A percentile compares a stretch with the other conserved stretches of the same genome.
Conservation (phyloP, 2,797 vertebrate species). For the Orestias chungarensis region DNA sequence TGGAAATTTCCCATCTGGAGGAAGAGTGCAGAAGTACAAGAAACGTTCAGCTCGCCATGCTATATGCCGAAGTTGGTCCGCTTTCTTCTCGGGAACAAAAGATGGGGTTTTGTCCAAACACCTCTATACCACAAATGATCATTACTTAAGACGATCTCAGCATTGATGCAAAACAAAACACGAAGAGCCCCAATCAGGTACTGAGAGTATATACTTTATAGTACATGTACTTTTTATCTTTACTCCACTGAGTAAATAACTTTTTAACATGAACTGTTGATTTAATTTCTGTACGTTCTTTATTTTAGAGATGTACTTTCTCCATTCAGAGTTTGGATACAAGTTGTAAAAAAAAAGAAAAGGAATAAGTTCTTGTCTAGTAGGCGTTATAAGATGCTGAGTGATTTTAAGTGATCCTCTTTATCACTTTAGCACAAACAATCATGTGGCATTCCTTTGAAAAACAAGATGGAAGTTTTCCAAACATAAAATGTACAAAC, state of each 20-base stretch:
- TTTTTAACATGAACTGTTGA: no score
- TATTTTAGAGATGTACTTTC: background rate
- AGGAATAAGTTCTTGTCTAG: background rate
- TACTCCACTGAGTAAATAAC: background rate
- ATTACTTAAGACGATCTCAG: background rate
- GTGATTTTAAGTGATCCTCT: background rate
- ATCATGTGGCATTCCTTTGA: constrained; percentile 1
- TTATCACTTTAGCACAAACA: constrained; percentile 46
- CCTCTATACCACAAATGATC: background rate
- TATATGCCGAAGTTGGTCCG: background rate
- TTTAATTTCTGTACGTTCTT: background rate
- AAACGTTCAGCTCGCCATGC: background rate
- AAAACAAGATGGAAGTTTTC: constrained; percentile 3
- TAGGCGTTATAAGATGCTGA: no score
- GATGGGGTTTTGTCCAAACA: no score
- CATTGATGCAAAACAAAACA: background rate
- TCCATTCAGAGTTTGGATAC: background rate
- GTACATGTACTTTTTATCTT: background rate
- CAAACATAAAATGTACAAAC: constrained; percentile 17
- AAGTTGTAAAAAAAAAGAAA: no score
- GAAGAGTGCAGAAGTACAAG: background rate
- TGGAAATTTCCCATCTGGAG: background rate
- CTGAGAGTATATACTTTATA: background rate
- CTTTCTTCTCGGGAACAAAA: no score
- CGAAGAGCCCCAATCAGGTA: background rate